Evolutionary conservation across 1,140 invertebrate species (phyloP), one percentile per base, ranked within the genome.

Genomic region (Druon quercuslanigerum): DNA sequence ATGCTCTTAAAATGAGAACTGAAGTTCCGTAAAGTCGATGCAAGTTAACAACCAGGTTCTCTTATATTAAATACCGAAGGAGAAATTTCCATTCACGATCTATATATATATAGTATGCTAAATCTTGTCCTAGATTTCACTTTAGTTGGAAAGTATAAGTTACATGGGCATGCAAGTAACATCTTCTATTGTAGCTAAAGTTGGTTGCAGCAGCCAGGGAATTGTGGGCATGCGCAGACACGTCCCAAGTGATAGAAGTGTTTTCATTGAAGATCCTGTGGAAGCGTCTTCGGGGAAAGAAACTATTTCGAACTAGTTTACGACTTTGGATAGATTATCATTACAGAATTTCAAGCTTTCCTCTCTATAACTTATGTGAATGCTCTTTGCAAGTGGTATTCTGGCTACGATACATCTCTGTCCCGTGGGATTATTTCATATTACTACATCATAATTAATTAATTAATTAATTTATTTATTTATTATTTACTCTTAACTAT

Each of bases 261-360:
- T 33, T 66, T 66, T 66, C 40, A 66, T 66, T 66, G 57, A 66
- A 66, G 57, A 66, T 66, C 40, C 40, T 20, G 20, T 66, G 16
- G 57, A 66, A 33, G 25, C 20, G 57, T 40, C 57, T 66, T 66
- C 16, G 33, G 57, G 57, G 57, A 66, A 66, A 66, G 57, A 66
- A 66, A 66, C 57, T 66, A 66, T 66, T 66, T 66, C 57, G 33
- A 66, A 66, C 57, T 66, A 40, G 57, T 66, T 66, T 66, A 66
- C 57, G 57, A 66, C 20, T 66, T 33, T 40, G 40, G 57, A 66
- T 66, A 66, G 19, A 66, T 66, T 66, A 66, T 66, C 57, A 66
- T 20, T 9, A 66, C 20, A 66, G 20, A 33, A 25, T 66, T 66
- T 66, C 25, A 20, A 14, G 40, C 20, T 66, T 66, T 66, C 57